Percentiles rank a stretch among this genome's conserved stretches.
Evolutionary conservation across 2,888 invertebrate species (phyloP).

Genomic region (Drosophila mulleri): DNA sequence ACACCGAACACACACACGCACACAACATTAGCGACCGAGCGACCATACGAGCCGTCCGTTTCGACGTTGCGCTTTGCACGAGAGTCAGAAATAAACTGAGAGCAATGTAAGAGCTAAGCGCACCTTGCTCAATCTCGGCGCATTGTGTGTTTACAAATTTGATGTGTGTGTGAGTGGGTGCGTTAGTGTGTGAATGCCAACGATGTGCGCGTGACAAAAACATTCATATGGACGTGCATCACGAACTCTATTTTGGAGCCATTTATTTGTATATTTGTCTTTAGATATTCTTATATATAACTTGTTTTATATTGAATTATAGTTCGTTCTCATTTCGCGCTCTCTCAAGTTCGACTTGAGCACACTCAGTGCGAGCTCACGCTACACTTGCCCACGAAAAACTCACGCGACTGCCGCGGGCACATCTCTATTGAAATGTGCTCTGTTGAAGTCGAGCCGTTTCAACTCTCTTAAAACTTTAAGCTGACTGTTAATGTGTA

Average conservation of each 20-base stretch:
- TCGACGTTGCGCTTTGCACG: constrained; percentile 79
- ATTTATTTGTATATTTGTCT: neutral
- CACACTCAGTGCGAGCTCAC: neutral
- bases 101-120: constrained; percentile 75
- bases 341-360: neutral
- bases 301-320: neutral
- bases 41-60: constrained; percentile 66
- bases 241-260: constrained; percentile 12
- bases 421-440: constrained; percentile 36
- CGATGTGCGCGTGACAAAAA: constrained; percentile 62
- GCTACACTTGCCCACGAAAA: constrained; percentile 22
- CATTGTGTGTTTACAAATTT: constrained; percentile 55
- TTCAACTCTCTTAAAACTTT: constrained; percentile 41
- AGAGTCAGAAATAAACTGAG: constrained; percentile 83
- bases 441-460: constrained; percentile 16
- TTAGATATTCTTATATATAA: neutral
- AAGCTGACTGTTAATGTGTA: constrained; percentile 42
- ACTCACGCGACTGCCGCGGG: constrained; percentile 13
- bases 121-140: constrained; percentile 76
- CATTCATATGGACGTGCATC: constrained; percentile 38
- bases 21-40: constrained; percentile 54
- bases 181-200: constrained; percentile 49
- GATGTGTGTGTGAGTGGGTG: constrained; percentile 43
- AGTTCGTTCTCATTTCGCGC: neutral
- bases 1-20: constrained; percentile 53